Base-by-base conservation (phyloP, 2,797 vertebrate genomes). In the Craterocephalus amniculus region DNA sequence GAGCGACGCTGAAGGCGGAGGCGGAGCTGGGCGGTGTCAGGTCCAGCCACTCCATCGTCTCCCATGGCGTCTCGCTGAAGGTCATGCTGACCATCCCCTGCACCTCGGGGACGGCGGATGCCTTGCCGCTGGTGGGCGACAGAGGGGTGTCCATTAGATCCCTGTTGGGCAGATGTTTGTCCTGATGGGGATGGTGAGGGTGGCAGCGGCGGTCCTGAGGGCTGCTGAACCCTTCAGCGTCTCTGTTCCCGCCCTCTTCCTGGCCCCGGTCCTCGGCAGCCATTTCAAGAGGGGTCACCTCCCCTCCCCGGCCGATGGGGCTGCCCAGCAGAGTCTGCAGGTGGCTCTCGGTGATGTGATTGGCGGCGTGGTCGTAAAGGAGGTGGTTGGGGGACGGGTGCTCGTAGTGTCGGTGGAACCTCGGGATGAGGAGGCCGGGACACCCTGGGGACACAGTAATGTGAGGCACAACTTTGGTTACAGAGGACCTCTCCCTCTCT, bases 31-130 rank as follows among this genome's bases (percentile, higher is more conserved):
- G 96, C 0, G 97, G 96, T 0, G 97, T 98, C 79, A 99, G 95
- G 85, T 99, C 98, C 88, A 99, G 85, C 98, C 98, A 99, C 86
- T 99, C 98, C 97, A 99, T 99, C 0, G 96, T 97, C 83, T 99
- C 98, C 98, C 97, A 98, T 0, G 98, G 96, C 9, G 97, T 96
- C 86, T 99, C 98, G 0, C 96, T 95, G 88, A 98, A 99, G 43
- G 95, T 94, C 93, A 99, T 93, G 72, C 95, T 96, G 62, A 98
- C 88, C 89, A 91, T 88, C 24, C 91, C 91, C 71, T 92, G 91
- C 60, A 88, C 86, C 72, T 93, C 91, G 0, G 96, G 74, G 20
- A 88, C 93, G 1, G 94, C 86, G 5, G 95, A 94, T 58, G 95
- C 91, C 72, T 97, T 97, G 43, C 94, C 91, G 70, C 94, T 91